Base-by-base conservation (phyloP, 2,113 vertebrate species). In the Lutjanus erythropterus region DNA sequence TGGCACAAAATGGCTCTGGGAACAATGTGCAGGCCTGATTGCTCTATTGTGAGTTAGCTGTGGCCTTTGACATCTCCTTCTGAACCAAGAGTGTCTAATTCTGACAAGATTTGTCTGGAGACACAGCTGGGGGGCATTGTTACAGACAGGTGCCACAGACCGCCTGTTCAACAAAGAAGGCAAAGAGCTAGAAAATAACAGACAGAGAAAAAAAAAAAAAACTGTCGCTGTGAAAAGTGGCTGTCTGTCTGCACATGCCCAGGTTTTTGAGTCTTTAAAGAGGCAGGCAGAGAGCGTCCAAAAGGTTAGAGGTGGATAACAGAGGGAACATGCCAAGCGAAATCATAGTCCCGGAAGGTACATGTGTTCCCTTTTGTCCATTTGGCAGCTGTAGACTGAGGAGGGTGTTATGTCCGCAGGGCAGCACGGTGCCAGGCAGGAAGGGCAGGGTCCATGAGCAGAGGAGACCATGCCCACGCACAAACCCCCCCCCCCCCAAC, bases 1-100 rank as follows among this genome's bases (percentile, higher is more conserved):
- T 85, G 80, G 76, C 66, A 84, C 88, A 87, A 91, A 92, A 92
- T 91, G 89, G 86, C 86, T 88, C 19, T 0, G 64, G 86, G 90
- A 92, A 93, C 90, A 94, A 93, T 91, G 81, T 61, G 69, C 73
- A 76, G 79, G 72, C 78, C 88, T 93, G 93, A 94, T 94, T 93
- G 90, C 91, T 91, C 90, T 88, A 91, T 94, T 93, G 92, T 94
- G 88, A 88, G 86, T 76, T 81, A 84, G 86, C 83, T 39, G 60
- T 87, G 84, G 80, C 90, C 90, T 94, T 78, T 93, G 92, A 93
- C 92, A 91, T 86, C 88, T 91, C 80, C 73, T 80, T 81, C 89
- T 85, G 82, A 88, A 92, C 86, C 75, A 50, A 35, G 71, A 82
- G 79, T 81, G 84, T 91, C 88, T 89, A 88, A 90, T 92, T 93